phyloP scores from a whole-genome alignment of 2,797 vertebrate species.

The Dermochelys coriacea region DNA sequence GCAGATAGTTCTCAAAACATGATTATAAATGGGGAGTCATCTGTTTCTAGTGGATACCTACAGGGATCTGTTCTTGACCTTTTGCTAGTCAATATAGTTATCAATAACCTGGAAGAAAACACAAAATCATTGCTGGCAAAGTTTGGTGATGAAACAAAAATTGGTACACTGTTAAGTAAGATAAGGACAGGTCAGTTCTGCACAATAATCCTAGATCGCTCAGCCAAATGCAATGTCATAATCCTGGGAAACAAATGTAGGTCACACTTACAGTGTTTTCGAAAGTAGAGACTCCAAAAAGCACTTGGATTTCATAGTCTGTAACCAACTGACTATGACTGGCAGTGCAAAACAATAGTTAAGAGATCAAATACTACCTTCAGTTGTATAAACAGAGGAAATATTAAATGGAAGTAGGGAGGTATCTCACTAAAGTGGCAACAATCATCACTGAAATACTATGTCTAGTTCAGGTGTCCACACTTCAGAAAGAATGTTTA shows the following conservation, averaged over 20 bases:
- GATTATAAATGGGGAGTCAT: neutral
- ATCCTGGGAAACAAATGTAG: neutral
- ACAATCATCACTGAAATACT: neutral
- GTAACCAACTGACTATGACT: neutral
- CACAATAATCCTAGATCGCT: neutral
- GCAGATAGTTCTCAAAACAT: neutral
- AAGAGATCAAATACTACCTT: accelerated
- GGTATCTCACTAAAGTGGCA: neutral
- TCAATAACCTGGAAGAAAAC: neutral
- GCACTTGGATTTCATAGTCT: neutral
- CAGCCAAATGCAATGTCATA: no score
- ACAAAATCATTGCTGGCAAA: neutral
- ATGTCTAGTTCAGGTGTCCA: neutral
- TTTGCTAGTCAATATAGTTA: neutral
- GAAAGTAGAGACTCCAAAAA: neutral
- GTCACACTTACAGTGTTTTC: neutral
- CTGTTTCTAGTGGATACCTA: neutral
- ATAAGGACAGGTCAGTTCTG: neutral
- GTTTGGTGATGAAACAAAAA: neutral
- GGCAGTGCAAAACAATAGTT: accelerated
- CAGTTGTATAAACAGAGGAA: neutral
- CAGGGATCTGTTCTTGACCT: neutral
- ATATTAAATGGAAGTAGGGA: neutral
- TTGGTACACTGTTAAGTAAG: neutral
- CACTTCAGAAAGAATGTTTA: neutral